phyloP scores from a whole-genome alignment of 2,888 invertebrate species.

The Lymantria dispar region DNA sequence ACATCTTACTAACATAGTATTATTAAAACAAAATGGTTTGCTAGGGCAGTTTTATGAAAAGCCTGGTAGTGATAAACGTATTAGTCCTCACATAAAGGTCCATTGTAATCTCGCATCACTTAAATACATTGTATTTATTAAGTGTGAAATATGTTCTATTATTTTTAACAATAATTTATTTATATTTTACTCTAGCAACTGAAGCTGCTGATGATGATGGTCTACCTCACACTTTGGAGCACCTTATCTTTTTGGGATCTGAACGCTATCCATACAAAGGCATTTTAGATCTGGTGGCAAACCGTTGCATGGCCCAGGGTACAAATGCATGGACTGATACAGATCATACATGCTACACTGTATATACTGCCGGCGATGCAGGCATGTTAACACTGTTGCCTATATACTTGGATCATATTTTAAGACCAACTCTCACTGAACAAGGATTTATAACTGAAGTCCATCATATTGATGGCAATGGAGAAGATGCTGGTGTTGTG shows the following conservation, averaged over 20 bases:
- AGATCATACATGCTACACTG: conserved; percentile 95
- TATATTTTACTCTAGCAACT: conserved; percentile 84
- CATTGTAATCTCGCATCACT: no score
- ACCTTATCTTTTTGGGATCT: conserved; percentile 95
- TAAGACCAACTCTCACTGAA: conserved; percentile 92
- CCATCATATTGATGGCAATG: conserved; percentile 94
- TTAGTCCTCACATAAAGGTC: no score
- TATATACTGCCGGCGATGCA: conserved; percentile 91
- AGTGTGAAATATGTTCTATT: no score
- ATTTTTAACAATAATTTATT: neutral
- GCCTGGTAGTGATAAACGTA: no score
- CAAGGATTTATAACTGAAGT: conserved; percentile 94
- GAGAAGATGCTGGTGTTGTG: conserved; percentile 96
- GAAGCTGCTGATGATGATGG: conserved; percentile 96
- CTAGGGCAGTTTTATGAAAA: no score
- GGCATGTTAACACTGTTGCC: conserved; percentile 95
- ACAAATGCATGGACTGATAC: conserved; percentile 95
- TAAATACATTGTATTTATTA: no score
- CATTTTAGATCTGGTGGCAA: conserved; percentile 93
- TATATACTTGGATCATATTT: conserved; percentile 94
- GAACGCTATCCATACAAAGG: conserved; percentile 95
- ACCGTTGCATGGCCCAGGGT: conserved; percentile 94
- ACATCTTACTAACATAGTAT: no score
- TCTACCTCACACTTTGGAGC: conserved; percentile 95
- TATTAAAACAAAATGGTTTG: no score